These are phyloP conservation scores for Poeciliopsis gracilis DNA, from an alignment of 2,797 vertebrate genomes.

Conservation along the genomic window DNA sequence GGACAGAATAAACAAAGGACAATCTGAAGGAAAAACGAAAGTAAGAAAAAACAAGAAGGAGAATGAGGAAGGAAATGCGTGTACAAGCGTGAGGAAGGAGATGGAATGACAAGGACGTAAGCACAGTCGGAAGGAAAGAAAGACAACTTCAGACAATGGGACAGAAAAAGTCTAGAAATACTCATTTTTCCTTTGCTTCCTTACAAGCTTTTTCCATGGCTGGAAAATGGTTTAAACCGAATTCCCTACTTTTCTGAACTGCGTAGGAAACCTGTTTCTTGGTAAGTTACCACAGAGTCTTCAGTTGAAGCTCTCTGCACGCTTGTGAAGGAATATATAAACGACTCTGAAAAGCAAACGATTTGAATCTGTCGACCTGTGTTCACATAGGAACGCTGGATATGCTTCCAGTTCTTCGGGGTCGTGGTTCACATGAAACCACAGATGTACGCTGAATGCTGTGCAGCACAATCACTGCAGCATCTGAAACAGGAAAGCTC, in stretches of 20 bases:
- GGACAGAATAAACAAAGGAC: background rate
- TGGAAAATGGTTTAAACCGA: background rate
- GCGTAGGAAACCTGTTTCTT: background rate
- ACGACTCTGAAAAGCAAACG: background rate
- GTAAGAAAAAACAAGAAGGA: background rate
- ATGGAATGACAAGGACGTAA: background rate
- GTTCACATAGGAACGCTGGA: background rate
- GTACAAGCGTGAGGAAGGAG: background rate
- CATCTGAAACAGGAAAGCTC: constrained; percentile 87
- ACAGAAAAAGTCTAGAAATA: background rate
- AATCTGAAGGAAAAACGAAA: background rate
- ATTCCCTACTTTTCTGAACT: background rate
- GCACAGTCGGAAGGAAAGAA: background rate
- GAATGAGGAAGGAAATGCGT: no score
- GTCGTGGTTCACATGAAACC: background rate
- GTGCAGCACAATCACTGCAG: constrained; percentile 71
- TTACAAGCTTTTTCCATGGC: background rate
- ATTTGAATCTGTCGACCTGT: constrained; percentile 3
- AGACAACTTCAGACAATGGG: background rate
- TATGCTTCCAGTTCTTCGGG: constrained; percentile 7
- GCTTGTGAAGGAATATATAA: background rate
- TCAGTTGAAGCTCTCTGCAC: background rate
- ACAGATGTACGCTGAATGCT: constrained; percentile 17
- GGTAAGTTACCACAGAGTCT: background rate
- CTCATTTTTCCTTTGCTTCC: background rate